phyloP scores from a whole-genome alignment of 35 echinoderm and acorn worm genomes.

The Ophioderma brevispina region DNA sequence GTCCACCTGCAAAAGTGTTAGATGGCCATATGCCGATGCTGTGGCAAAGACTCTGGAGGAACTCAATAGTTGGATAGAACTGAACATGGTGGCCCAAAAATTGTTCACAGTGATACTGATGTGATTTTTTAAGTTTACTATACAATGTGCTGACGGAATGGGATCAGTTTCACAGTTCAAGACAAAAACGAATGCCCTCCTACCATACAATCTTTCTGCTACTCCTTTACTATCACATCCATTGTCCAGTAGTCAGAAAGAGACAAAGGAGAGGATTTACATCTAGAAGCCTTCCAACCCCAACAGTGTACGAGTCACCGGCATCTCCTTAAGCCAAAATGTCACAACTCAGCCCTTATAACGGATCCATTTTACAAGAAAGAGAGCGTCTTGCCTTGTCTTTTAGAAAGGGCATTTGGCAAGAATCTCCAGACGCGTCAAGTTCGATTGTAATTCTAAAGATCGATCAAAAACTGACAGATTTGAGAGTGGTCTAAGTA shows the following conservation, averaged over 20 bases:
- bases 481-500: slow-evolving; percentile 20
- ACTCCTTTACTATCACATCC: no score
- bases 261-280: no score
- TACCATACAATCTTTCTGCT: slow-evolving; percentile 48
- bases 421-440: slow-evolving; percentile 13
- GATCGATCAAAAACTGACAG: slow-evolving; percentile 57
- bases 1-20: slow-evolving; percentile 19
- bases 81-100: background rate
- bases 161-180: background rate
- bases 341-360: background rate
- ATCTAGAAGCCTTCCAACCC: slow-evolving; percentile 37
- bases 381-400: background rate
- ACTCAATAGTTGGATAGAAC: slow-evolving; percentile 13
- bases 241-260: no score
- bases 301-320: background rate
- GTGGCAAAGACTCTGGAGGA: slow-evolving; percentile 55
- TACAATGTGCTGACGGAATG: slow-evolving; percentile 48
- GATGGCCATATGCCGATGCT: slow-evolving; percentile 30
- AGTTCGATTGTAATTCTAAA: slow-evolving; percentile 20
- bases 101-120: background rate
- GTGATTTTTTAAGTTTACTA: background rate
- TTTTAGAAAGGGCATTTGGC: background rate
- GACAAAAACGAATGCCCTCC: background rate
- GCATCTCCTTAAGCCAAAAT: slow-evolving; percentile 29
- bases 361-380: slow-evolving; percentile 2